Evolutionary conservation across 2,113 vertebrate genomes (phyloP).

Genomic region (Colius striatus): DNA sequence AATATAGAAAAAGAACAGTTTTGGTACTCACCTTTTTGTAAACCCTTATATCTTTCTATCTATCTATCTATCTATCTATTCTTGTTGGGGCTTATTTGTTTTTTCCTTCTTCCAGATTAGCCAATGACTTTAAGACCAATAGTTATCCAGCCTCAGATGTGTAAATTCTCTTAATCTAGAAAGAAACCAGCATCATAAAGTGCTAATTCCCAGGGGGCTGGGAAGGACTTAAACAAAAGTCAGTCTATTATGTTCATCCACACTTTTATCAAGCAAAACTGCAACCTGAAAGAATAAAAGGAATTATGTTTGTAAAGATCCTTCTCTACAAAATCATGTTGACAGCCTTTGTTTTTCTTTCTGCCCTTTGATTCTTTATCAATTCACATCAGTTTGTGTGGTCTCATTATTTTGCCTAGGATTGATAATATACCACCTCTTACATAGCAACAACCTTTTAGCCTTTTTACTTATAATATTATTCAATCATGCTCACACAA

Average conservation of each 20-base stretch:
- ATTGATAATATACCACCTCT: not conserved
- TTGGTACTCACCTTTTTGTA: not conserved
- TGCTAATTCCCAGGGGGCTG: not conserved
- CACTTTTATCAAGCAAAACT: not conserved
- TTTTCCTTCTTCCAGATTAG: not conserved
- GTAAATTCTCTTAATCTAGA: not conserved
- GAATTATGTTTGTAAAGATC: not conserved
- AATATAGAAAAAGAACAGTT: not conserved
- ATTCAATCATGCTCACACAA: not conserved
- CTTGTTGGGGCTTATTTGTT: not conserved
- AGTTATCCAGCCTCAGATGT: not conserved
- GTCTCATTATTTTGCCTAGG: not conserved
- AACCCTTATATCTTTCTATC: no score
- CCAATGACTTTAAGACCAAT: not conserved
- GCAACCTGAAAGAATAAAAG: not conserved
- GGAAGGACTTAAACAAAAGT: not conserved
- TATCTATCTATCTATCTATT: no score
- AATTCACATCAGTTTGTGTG: not conserved
- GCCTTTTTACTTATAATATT: not conserved
- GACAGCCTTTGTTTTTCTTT: not conserved
- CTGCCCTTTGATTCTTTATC: not conserved
- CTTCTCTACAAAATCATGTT: not conserved
- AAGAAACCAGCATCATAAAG: not conserved
- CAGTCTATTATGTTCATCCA: not conserved
- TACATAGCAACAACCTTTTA: not conserved